Percentiles rank a stretch among this genome's conserved stretches.
Conservation (phyloP, 1,140 invertebrate genomes). For the Plutomurus gul region DNA sequence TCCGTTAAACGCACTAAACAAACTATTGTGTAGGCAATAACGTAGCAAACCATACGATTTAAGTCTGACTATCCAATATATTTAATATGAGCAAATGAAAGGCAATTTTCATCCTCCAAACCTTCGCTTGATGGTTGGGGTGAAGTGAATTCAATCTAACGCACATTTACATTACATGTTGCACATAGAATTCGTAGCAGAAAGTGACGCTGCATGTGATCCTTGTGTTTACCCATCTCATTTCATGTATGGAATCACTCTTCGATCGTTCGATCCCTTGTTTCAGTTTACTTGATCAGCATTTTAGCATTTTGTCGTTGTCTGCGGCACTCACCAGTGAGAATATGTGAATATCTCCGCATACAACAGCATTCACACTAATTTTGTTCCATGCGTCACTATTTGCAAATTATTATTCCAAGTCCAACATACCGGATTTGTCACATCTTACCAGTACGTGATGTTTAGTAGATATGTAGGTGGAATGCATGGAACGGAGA, state of each 20-base stretch:
- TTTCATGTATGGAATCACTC: slow-evolving; percentile 7
- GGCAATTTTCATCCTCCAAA: background rate
- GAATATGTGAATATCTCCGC: background rate
- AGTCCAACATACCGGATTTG: slow-evolving; percentile 8
- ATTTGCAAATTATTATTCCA: slow-evolving; percentile 26
- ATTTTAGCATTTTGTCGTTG: background rate
- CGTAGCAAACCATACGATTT: background rate
- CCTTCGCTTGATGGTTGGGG: background rate
- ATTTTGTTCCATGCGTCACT: slow-evolving; percentile 7
- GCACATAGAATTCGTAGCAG: background rate
- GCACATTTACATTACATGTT: background rate
- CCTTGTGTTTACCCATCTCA: background rate
- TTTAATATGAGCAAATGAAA: slow-evolving; percentile 14
- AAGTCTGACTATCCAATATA: background rate
- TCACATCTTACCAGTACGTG: slow-evolving; percentile 1
- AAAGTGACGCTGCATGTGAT: background rate
- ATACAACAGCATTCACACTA: background rate
- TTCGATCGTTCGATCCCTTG: background rate
- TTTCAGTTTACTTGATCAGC: too few relatives aligned
- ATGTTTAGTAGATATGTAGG: background rate
- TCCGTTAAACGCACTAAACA: background rate
- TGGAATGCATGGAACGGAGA: background rate
- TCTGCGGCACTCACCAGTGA: too few relatives aligned
- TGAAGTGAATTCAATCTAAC: slow-evolving; percentile 16
- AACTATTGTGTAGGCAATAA: background rate